Percentiles rank a stretch among this genome's conserved stretches.
These are phyloP conservation scores for Xestia ashworthii DNA, from an alignment of 2,888 invertebrate genomes.

Conservation along the genomic window DNA sequence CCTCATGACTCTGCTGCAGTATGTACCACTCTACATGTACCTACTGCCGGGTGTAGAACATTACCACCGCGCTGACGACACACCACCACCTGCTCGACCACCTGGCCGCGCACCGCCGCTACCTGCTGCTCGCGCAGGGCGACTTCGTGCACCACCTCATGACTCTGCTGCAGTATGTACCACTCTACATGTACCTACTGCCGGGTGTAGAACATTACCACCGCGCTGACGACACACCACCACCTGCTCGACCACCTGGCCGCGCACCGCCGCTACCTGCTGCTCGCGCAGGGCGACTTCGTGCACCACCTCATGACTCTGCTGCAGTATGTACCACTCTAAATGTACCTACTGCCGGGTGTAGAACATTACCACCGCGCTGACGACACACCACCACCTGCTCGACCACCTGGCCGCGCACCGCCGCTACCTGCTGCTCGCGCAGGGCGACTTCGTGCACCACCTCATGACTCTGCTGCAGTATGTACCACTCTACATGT, in stretches of 20 bases:
- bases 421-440: constrained; percentile 96
- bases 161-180: constrained; percentile 96
- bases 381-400: constrained; percentile 96
- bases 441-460: constrained; percentile 99
- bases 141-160: constrained; percentile 98
- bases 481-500: constrained; percentile 88
- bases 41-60: not conserved
- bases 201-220: not conserved
- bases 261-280: constrained; percentile 96
- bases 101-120: constrained; percentile 96
- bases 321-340: constrained; percentile 92
- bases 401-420: constrained; percentile 97
- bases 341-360: not conserved
- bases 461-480: constrained; percentile 97
- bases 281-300: constrained; percentile 99
- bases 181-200: not conserved
- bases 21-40: constrained; percentile 76
- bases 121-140: constrained; percentile 98
- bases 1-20: constrained; percentile 97
- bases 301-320: constrained; percentile 98
- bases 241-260: constrained; percentile 97
- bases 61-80: constrained; percentile 93
- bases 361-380: constrained; percentile 87
- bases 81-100: constrained; percentile 97
- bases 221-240: constrained; percentile 96